Evolutionary conservation across 2,797 vertebrate species (phyloP).

Genomic region (Alcedo quadribrachys): DNA sequence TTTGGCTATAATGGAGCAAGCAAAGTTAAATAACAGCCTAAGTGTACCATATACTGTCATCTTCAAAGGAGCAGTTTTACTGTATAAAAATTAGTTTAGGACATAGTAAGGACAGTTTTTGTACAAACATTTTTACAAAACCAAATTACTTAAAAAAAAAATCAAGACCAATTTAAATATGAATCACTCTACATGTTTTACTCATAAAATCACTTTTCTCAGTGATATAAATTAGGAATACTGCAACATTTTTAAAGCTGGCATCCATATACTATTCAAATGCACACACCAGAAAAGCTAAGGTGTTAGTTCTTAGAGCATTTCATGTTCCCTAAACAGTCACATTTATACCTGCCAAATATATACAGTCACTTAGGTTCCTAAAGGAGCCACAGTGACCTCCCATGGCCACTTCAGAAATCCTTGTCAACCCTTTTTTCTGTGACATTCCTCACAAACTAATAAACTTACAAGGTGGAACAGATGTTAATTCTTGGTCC

Average conservation of each 20-base stretch:
- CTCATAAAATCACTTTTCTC: slow-evolving; percentile 27
- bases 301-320: background rate
- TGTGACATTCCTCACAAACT: background rate
- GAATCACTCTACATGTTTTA: slow-evolving; percentile 15
- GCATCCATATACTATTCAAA: background rate
- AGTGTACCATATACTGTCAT: background rate
- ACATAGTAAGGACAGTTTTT: slow-evolving; percentile 41
- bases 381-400: slow-evolving; percentile 43
- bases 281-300: background rate
- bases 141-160: slow-evolving; percentile 44
- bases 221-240: slow-evolving; percentile 48
- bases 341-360: slow-evolving; percentile 14
- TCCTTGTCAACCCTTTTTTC: background rate
- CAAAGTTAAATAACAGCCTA: slow-evolving; percentile 33
- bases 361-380: background rate
- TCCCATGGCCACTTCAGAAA: slow-evolving; percentile 28
- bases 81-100: slow-evolving; percentile 58
- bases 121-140: slow-evolving; percentile 64
- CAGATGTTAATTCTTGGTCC: background rate
- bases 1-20: slow-evolving; percentile 49
- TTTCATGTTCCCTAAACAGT: background rate
- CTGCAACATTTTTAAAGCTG: slow-evolving; percentile 27
- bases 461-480: background rate
- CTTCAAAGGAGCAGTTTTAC: slow-evolving; percentile 22
- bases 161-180: slow-evolving; percentile 26